A percentile compares a stretch with the other conserved stretches of the same genome.
These are phyloP conservation scores for Oophaga sylvatica DNA, from an alignment of 2,797 vertebrate genomes.

Conservation along the genomic window DNA sequence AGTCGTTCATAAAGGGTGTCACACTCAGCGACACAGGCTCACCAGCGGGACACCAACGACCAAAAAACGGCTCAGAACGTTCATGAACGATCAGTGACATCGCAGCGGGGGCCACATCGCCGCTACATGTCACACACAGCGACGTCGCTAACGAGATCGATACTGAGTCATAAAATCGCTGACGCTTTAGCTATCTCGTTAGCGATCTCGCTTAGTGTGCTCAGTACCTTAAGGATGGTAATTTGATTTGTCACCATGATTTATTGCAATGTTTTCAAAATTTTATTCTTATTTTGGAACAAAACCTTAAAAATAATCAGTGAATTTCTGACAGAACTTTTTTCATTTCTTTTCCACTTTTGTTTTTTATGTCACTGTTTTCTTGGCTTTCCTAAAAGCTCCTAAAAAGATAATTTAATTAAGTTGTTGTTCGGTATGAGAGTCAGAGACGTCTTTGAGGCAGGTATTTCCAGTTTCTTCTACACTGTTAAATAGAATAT, in stretches of 20 bases:
- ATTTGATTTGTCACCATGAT: neutral
- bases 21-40: no score
- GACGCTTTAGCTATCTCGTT: no score
- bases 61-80: no score
- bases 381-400: neutral
- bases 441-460: slow-evolving; percentile 5
- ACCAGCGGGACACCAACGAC: no score
- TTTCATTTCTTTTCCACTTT: slow-evolving; percentile 2
- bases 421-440: slow-evolving; percentile 8
- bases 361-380: neutral
- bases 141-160: no score
- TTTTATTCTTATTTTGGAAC: slow-evolving; percentile 15
- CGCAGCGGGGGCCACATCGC: no score
- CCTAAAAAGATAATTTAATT: slow-evolving; percentile 26
- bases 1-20: no score
- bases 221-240: neutral
- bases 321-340: slow-evolving; percentile 8
- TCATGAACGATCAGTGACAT: no score
- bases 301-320: neutral
- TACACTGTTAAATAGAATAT: slow-evolving; percentile 37
- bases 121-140: no score
- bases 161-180: no score
- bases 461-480: slow-evolving; percentile 43
- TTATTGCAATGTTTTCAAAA: slow-evolving; percentile 1
- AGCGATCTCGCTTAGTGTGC: no score